These are phyloP conservation scores for Brachyalestes nurse DNA, from an alignment of 2,797 vertebrate species.

Conservation along the genomic window DNA sequence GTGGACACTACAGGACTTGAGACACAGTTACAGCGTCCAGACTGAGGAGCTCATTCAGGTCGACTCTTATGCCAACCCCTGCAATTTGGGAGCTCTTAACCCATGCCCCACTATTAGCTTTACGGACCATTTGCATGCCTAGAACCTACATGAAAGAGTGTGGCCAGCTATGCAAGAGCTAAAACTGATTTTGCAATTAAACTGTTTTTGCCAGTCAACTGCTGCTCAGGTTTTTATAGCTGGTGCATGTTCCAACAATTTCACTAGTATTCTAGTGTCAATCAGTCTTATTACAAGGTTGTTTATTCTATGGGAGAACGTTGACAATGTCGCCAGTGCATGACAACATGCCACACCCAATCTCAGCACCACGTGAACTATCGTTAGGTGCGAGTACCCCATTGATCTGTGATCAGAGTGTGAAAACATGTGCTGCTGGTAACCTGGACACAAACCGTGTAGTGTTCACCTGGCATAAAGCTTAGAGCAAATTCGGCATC, in stretches of 20 bases:
- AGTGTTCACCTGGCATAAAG: conserved; percentile 60
- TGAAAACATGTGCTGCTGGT: background rate
- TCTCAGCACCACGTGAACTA: background rate
- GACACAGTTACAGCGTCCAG: background rate
- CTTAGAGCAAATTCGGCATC: conserved; percentile 64
- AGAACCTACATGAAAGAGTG: background rate
- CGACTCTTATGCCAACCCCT: background rate
- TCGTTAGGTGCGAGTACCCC: background rate
- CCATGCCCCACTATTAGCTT: background rate
- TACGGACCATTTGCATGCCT: background rate
- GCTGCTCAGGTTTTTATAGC: background rate
- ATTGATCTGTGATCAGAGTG: background rate
- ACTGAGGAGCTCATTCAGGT: too few relatives aligned
- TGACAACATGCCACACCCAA: too few relatives aligned
- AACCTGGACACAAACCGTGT: background rate
- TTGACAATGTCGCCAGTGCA: too few relatives aligned
- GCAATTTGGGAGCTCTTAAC: background rate
- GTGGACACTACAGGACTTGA: conserved; percentile 13
- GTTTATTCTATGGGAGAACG: background rate
- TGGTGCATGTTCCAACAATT: background rate
- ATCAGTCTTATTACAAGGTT: background rate
- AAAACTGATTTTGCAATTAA: background rate
- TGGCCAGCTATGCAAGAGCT: background rate
- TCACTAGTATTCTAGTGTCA: background rate
- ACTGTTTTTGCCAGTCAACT: background rate